Evolutionary conservation across 53 echinoderm and acorn worm species (phyloP), one percentile per base, ranked within the genome.

Genomic region (Actinopyga echinites): DNA sequence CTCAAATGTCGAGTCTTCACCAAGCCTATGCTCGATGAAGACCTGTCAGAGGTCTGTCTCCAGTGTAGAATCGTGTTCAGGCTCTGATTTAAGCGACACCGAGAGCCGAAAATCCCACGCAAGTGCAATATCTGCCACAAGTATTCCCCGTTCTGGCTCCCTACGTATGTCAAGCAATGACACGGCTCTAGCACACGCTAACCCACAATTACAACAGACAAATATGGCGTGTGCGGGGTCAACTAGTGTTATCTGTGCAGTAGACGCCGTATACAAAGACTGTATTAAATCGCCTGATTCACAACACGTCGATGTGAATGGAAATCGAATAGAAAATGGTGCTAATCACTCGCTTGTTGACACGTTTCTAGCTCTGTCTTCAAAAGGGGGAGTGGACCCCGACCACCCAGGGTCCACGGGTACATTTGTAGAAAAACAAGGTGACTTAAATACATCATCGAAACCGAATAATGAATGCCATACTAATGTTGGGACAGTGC

Each of bases 1-100:
- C 83, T 91, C 91, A 21, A 87, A 83, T 69, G 30, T 87, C 31
- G 52, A 52, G 31, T 80, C 81, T 25, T 25, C 60, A 1, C 62
- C 81, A 5, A 80, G 81, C 28, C 81, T 42, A 26, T 80, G 81
- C 25, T 80, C 81, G 22, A 19, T 42, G 6, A 62, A 78, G 54
- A 78, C 56, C 32, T 56, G 60, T 22, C 22, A 35, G 61, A 62
- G 34, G 61, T 80, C 60, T 62, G 34, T 30, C 9, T 62, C 81
- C 32, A 62, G 62, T 25, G 6, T 34, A 38, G 81, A 80, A 59
- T 59, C 38, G 32, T 80, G 81, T 32, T 57, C 60, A 8, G 63
- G 31, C 28, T 29, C 31, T 9, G 81, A 80, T 61, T 61, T 17
- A 42, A 61, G 37, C 21, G 81, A 80, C 15, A 58, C 63, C 12